Evolutionary conservation across 2,797 vertebrate genomes (phyloP), one percentile per base, ranked within the genome.

Genomic region (Ciconia nigra): DNA sequence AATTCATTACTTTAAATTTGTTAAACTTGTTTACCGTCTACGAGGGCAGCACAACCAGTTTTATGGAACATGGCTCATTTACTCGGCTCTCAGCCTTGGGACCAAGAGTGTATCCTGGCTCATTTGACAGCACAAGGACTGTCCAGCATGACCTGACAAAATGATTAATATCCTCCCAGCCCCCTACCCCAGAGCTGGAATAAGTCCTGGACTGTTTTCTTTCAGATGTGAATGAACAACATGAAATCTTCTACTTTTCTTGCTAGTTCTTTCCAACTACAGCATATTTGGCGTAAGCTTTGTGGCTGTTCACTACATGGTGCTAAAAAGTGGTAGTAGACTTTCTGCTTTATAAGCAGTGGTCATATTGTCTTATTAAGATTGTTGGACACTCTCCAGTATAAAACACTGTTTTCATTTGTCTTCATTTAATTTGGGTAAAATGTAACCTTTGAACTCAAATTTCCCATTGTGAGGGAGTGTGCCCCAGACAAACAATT

Each of bases 101-200:
- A 89, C 26, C 44, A 49, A 37, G 83, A 66, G 55, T 46, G 33
- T 85, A 67, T 81, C 63, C 47, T 82, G 81, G 92, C 67, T 93
- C 67, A 69, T 94, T 91, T 77, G n/a, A 67, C 67, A 80, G 83
- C 87, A 51, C 90, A 84, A 80, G 73, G 71, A 66, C 89, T 92
- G 74, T 82, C 90, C 94, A 73, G 31, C 52, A 7, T 85, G 67
- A 57, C 57, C 81, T 77, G 92, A 85, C 92, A 85, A 76, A 61
- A 67, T 78, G 81, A 94, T 89, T 42, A 91, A 89, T 95, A 51
- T 67, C 14, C 31, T 83, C 47, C 44, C 29, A 62, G 28, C 14
- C 26, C 20, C 4, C 25, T 47, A 22, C 9, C 17, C 33, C 33
- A 37, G 57, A n/a, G 44, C 59, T 87, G 81, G 55, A 73, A 31